Evolutionary conservation across 2,888 invertebrate genomes (phyloP).

Genomic region (Scaptomyza caliginosa): DNA sequence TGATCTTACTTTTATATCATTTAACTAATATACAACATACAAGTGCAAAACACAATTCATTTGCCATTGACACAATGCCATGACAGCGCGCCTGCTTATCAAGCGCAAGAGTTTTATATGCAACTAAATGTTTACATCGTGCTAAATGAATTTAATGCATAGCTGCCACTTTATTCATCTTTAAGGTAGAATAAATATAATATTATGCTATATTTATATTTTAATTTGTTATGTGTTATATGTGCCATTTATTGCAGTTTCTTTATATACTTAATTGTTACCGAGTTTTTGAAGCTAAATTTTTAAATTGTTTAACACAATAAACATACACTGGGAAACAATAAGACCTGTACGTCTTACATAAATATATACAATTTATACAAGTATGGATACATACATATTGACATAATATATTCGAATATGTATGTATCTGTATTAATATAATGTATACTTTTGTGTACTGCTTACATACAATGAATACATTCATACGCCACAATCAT

Average conservation of each 20-base stretch:
- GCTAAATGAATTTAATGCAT: slow-evolving; percentile 37
- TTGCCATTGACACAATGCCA: slow-evolving; percentile 22
- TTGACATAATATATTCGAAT: not conserved
- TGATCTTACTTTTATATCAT: not conserved
- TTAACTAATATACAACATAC: slow-evolving; percentile 3
- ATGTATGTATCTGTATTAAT: slow-evolving; percentile 5
- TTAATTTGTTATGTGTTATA: slow-evolving; percentile 30
- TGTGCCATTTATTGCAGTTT: slow-evolving; percentile 36
- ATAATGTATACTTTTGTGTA: not conserved
- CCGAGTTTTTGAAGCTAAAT: slow-evolving; percentile 21
- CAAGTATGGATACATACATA: slow-evolving; percentile 1
- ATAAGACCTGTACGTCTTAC: slow-evolving; percentile 1
- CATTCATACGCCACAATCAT: not conserved
- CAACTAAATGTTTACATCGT: slow-evolving; percentile 36
- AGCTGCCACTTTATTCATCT: slow-evolving; percentile 37
- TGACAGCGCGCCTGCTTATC: slow-evolving; percentile 24
- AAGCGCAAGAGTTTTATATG: slow-evolving; percentile 23
- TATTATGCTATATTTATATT: slow-evolving; percentile 24
- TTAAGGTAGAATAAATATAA: slow-evolving; percentile 45
- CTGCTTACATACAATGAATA: not conserved
- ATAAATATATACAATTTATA: slow-evolving; percentile 7
- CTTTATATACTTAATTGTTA: slow-evolving; percentile 9
- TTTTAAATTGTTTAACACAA: slow-evolving; percentile 23
- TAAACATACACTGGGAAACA: slow-evolving; percentile 21
- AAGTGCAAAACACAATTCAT: slow-evolving; percentile 10